Conservation (phyloP, 2,113 vertebrate genomes). For the Anseranas semipalmata region DNA sequence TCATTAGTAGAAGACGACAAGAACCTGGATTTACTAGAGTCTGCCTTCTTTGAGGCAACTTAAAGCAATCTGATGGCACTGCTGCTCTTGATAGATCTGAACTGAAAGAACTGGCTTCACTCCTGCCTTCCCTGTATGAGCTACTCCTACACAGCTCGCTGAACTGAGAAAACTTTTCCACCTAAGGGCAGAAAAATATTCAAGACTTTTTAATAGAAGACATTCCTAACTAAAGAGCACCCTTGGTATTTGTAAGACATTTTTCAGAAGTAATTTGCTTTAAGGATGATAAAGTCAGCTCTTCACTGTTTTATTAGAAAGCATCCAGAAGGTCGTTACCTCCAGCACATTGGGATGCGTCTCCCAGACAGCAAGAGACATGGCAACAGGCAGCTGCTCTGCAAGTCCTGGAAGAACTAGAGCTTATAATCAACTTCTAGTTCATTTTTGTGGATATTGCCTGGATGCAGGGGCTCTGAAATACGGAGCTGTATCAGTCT, state of each 20-base stretch:
- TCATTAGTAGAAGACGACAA: background rate
- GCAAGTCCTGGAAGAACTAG: slow-evolving; percentile 12
- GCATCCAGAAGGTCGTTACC: slow-evolving; percentile 43
- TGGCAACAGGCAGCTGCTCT: background rate
- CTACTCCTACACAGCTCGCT: background rate
- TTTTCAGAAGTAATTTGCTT: slow-evolving; percentile 55
- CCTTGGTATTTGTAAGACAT: slow-evolving; percentile 49
- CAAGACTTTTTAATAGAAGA: slow-evolving; percentile 36
- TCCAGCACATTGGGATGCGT: slow-evolving; percentile 17
- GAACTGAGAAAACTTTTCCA: background rate
- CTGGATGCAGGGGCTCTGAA: background rate
- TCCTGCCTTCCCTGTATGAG: background rate
- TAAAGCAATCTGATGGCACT: background rate
- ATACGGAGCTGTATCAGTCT: background rate
- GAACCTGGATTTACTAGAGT: background rate
- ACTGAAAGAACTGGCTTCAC: background rate
- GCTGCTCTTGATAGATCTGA: background rate
- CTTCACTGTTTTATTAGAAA: slow-evolving; percentile 53
- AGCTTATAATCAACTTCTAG: slow-evolving; percentile 20
- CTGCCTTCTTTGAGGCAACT: background rate
- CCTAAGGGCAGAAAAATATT: slow-evolving; percentile 34
- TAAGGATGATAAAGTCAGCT: slow-evolving; percentile 51
- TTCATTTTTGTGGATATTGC: background rate
- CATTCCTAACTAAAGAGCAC: slow-evolving; percentile 25
- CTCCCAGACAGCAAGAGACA: background rate